A percentile compares a stretch with the other conserved stretches of the same genome.
These are phyloP conservation scores for Berghia stephanieae DNA, from an alignment of 1,140 invertebrate genomes.

Conservation along the genomic window DNA sequence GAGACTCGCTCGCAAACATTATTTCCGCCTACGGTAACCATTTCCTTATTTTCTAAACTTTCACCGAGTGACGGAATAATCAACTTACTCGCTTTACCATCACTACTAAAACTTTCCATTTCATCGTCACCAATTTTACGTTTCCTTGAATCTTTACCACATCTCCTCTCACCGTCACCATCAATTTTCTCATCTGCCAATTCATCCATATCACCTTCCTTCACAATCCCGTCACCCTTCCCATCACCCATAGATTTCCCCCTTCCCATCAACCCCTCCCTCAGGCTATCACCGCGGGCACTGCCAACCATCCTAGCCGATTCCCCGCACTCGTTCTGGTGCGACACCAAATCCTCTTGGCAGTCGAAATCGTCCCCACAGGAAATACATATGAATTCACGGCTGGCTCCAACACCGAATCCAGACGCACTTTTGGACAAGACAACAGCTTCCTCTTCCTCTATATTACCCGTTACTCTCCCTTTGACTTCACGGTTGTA, in stretches of 20 bases:
- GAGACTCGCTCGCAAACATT: too few species aligned
- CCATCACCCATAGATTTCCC: neutral
- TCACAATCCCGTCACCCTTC: neutral
- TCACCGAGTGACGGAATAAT: too few species aligned
- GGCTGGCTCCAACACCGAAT: neutral
- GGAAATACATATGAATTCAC: neutral
- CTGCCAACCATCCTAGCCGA: neutral
- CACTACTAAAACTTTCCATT: too few species aligned
- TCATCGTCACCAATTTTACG: too few species aligned
- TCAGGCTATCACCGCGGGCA: neutral
- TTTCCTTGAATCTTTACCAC: too few species aligned
- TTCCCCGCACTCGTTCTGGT: neutral
- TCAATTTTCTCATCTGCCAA: too few species aligned
- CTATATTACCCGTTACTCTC: too few species aligned
- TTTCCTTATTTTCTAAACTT: too few species aligned
- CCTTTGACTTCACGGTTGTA: too few species aligned
- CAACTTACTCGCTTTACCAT: too few species aligned
- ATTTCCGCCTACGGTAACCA: too few species aligned
- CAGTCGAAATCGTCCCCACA: constrained; percentile 6
- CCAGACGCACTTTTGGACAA: neutral
- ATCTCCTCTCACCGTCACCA: neutral
- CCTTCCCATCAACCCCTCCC: neutral
- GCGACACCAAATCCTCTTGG: constrained; percentile 13
- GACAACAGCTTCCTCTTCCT: too few species aligned
- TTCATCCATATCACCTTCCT: neutral